Percentiles rank a stretch among this genome's conserved stretches.
Conservation (phyloP, 2,888 invertebrate genomes). For the Tenthredo mesomela region DNA sequence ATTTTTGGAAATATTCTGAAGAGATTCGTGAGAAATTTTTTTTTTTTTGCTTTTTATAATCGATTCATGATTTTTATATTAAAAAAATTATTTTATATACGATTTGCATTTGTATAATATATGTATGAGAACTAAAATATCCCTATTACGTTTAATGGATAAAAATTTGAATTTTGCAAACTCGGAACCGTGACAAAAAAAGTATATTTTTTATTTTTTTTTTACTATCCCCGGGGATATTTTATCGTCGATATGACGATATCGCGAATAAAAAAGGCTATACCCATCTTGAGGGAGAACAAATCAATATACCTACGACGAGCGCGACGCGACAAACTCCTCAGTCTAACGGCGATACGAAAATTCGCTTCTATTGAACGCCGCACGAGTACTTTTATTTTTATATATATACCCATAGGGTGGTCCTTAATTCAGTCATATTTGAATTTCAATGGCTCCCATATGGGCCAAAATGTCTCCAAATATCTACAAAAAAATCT, state of each 20-base stretch:
- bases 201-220: not conserved
- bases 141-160: not conserved
- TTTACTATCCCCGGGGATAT: not conserved
- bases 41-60: too few species aligned
- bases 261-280: slow-evolving; percentile 11
- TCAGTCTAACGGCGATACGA: not conserved
- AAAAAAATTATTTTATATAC: too few species aligned
- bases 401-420: not conserved
- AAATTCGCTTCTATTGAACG: slow-evolving; percentile 19
- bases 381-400: not conserved
- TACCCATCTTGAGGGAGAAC: not conserved
- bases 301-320: slow-evolving; percentile 9
- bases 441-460: too few species aligned
- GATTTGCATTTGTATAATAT: too few species aligned
- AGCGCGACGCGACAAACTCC: not conserved
- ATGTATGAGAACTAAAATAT: too few species aligned
- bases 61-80: too few species aligned
- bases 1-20: too few species aligned
- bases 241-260: not conserved
- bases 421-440: not conserved
- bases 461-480: too few species aligned
- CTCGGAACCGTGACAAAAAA: not conserved
- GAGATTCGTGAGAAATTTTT: too few species aligned
- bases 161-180: not conserved
- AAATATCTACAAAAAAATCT: too few species aligned